Evolutionary conservation across 1,140 invertebrate species (phyloP), one percentile per base, ranked within the genome.

Genomic region (Cherax destructor): DNA sequence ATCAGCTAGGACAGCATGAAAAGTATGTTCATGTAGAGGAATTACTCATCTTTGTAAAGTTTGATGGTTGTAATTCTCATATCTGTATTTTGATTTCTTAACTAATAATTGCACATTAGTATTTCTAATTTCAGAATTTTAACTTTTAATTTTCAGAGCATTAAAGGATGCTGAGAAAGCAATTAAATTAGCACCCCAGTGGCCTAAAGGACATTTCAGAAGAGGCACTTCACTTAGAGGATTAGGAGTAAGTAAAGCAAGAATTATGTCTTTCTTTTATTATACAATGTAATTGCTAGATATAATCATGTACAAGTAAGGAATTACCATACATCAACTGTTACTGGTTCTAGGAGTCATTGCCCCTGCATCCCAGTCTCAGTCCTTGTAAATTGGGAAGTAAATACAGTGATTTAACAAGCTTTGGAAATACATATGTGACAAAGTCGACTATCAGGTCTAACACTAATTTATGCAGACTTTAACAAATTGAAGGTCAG

Each of bases 191-290:
- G 94, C 94, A 81, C 94, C 95, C 88, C 93, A 95, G 52, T 95
- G 95, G 95, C 94, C 95, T 47, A 95, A 95, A 94, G 95, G 95
- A 59, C 95, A 95, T 94, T 95, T 95, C 94, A 94, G 95, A 93
- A 95, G 94, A 94, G 95, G 95, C 84, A 94, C 95, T 93, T 95
- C 95, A 52, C 94, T 95, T 91, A 94, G 94, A 88, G 95, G 95
- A 61, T 93, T 95, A 93, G 95, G 95, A 93, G 95, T 95, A 94
- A 94, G 94, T 93, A 78, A 50, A 13, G 13, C 52, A 78, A 81
- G 9, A 72, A 41, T 11, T 21, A 7, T 59, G 61, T 18, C 41
- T 24, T 9, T 6, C 21, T 21, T 41, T 41, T 21, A 65, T 52
- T 6, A 52, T 18, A 94, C 92, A 93, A 93, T 80, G 95, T 95